These are phyloP conservation scores for Lithophane leautieri DNA, from an alignment of 2,888 invertebrate genomes.

Conservation along the genomic window DNA sequence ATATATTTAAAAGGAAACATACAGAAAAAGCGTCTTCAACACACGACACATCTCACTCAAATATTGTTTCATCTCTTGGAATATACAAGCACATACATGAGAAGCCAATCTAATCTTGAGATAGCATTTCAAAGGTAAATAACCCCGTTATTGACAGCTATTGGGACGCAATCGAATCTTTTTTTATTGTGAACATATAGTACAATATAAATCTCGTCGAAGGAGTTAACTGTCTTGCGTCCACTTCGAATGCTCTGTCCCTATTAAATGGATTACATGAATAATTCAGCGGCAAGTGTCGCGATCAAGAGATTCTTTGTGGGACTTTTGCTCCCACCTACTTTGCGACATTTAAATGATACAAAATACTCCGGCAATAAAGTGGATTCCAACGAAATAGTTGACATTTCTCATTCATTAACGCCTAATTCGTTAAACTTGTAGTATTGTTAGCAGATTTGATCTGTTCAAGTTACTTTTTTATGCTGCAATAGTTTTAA, in stretches of 20 bases:
- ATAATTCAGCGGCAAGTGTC: conserved; percentile 84
- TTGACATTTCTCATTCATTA: conserved; percentile 45
- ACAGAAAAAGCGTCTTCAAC: conserved; percentile 25
- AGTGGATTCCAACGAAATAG: conserved; percentile 40
- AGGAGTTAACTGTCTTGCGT: conserved; percentile 65
- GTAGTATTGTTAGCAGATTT: conserved; percentile 28
- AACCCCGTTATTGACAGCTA: conserved; percentile 63
- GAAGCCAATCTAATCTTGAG: conserved; percentile 61
- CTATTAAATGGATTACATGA: conserved; percentile 88
- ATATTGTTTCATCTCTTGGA: conserved; percentile 49
- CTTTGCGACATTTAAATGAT: conserved; percentile 63
- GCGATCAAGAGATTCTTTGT: conserved; percentile 74
- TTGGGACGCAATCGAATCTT: conserved; percentile 61
- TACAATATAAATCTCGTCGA: conserved; percentile 70
- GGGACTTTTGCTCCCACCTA: conserved; percentile 64
- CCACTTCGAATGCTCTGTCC: conserved; percentile 67
- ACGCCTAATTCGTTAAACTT: conserved; percentile 43
- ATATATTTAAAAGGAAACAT: conserved; percentile 36
- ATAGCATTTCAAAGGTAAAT: conserved; percentile 59
- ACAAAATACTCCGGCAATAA: conserved; percentile 44
- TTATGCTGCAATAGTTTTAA: conserved; percentile 6
- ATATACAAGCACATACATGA: conserved; percentile 52
- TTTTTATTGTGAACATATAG: conserved; percentile 64
- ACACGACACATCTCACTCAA: conserved; percentile 38
- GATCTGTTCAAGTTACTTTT: conserved; percentile 8